These are phyloP conservation scores for Botia almorhae DNA, from an alignment of 2,797 vertebrate genomes.

Conservation along the genomic window DNA sequence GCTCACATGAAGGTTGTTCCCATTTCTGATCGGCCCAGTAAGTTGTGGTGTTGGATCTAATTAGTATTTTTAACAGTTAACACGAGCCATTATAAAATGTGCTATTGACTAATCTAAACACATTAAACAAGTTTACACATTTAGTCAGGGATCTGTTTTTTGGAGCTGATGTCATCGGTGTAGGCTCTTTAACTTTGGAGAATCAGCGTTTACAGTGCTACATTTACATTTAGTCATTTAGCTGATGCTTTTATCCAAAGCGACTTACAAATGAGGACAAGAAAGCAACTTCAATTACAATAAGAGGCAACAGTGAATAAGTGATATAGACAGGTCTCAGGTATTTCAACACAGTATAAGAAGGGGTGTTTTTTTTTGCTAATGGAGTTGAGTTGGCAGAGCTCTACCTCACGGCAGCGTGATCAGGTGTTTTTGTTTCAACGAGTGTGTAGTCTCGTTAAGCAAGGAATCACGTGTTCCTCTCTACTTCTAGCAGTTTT, in stretches of 20 bases:
- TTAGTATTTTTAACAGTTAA: slow-evolving; percentile 30
- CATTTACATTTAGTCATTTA: too few relatives aligned
- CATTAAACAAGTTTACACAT: slow-evolving; percentile 23
- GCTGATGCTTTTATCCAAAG: too few relatives aligned
- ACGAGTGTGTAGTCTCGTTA: slow-evolving; percentile 3
- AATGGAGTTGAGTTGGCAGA: slow-evolving; percentile 41
- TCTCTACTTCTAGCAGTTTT: slow-evolving; percentile 10
- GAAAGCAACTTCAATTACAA: too few relatives aligned
- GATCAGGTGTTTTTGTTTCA: slow-evolving; percentile 26
- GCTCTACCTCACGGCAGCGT: slow-evolving; percentile 31
- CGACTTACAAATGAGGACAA: too few relatives aligned
- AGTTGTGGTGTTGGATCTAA: not conserved
- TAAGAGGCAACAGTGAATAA: too few relatives aligned
- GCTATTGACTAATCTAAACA: not conserved
- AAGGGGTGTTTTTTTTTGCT: too few relatives aligned
- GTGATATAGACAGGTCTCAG: too few relatives aligned
- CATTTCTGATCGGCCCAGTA: not conserved
- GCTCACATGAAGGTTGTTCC: not conserved
- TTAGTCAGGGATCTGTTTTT: slow-evolving; percentile 16
- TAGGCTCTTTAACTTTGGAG: slow-evolving; percentile 2
- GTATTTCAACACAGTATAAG: too few relatives aligned
- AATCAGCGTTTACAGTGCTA: slow-evolving; percentile 36
- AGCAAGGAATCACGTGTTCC: not conserved
- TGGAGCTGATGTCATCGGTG: slow-evolving; percentile 9
- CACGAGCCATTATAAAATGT: slow-evolving; percentile 8